Conservation (phyloP, 1,140 invertebrate genomes). For the Drosophila burlai region DNA sequence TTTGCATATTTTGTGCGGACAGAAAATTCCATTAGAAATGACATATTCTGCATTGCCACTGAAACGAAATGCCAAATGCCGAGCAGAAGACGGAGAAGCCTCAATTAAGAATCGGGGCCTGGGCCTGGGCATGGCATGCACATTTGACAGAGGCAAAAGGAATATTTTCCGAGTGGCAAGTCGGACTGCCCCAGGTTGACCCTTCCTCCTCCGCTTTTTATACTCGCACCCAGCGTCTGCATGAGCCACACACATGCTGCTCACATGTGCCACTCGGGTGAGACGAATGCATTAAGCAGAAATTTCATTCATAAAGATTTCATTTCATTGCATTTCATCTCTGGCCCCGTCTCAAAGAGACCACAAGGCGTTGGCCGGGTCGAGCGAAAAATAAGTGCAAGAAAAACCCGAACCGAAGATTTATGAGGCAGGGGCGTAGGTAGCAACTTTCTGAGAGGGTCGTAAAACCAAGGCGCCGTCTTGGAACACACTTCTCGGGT, state of each 20-base stretch:
- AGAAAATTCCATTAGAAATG: slow-evolving; percentile 62
- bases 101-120: slow-evolving; percentile 30
- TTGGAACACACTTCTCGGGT: not conserved
- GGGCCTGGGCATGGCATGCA: slow-evolving; percentile 13
- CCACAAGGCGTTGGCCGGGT: slow-evolving; percentile 52
- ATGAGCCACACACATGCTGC: slow-evolving; percentile 56
- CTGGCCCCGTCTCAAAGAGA: slow-evolving; percentile 42
- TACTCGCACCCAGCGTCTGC: slow-evolving; percentile 5
- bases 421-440: slow-evolving; percentile 39
- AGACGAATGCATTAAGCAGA: slow-evolving; percentile 69
- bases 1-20: slow-evolving; percentile 45
- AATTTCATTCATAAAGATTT: slow-evolving; percentile 78
- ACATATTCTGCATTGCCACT: slow-evolving; percentile 44
- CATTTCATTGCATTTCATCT: slow-evolving; percentile 57
- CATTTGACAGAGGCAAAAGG: slow-evolving; percentile 23
- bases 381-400: slow-evolving; percentile 29
- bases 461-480: not conserved
- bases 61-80: slow-evolving; percentile 14
- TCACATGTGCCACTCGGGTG: slow-evolving; percentile 54
- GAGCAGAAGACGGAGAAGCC: slow-evolving; percentile 12
- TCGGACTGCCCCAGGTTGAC: slow-evolving; percentile 37
- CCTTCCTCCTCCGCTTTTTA: slow-evolving; percentile 14
- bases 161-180: slow-evolving; percentile 18
- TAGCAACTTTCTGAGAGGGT: slow-evolving; percentile 12
- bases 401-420: slow-evolving; percentile 13